phyloP scores from a whole-genome alignment of 2,888 invertebrate species.

The Leucophenga maculata region DNA sequence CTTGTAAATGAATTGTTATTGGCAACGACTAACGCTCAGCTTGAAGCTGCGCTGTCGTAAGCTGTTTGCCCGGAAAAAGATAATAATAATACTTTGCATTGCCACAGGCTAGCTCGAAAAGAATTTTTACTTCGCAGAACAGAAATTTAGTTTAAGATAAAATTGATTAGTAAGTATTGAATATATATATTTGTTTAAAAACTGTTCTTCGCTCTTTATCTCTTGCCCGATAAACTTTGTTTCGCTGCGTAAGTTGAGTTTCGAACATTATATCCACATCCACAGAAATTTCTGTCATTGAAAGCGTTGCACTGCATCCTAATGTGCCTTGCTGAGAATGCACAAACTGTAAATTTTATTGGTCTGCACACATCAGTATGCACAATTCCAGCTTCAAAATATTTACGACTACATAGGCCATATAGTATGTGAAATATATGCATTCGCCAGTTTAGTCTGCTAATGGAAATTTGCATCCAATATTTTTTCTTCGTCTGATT shows the following conservation, averaged over 20 bases:
- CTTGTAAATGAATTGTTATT: slow-evolving; percentile 53
- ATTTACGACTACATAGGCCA: neutral
- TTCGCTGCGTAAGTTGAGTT: neutral
- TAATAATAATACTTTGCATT: slow-evolving; percentile 35
- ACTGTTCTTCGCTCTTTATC: neutral
- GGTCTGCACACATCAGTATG: neutral
- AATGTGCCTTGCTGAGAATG: slow-evolving; percentile 6
- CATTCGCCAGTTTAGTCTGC: slow-evolving; percentile 52
- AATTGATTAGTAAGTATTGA: slow-evolving; percentile 15
- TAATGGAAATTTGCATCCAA: slow-evolving; percentile 62
- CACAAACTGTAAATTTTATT: slow-evolving; percentile 58
- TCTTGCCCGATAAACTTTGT: neutral
- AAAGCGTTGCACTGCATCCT: neutral
- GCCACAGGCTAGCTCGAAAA: slow-evolving; percentile 23
- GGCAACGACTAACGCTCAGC: slow-evolving; percentile 33
- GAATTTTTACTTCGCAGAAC: neutral
- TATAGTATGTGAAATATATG: neutral
- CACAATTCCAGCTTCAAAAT: neutral
- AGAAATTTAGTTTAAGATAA: neutral
- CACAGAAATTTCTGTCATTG: neutral
- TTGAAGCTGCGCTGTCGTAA: neutral
- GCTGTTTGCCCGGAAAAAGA: neutral
- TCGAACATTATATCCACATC: neutral
- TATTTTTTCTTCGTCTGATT: slow-evolving; percentile 31
- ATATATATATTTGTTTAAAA: neutral